These are phyloP conservation scores for Pseudococcus longispinus DNA, from an alignment of 2,888 invertebrate species.

Conservation along the genomic window DNA sequence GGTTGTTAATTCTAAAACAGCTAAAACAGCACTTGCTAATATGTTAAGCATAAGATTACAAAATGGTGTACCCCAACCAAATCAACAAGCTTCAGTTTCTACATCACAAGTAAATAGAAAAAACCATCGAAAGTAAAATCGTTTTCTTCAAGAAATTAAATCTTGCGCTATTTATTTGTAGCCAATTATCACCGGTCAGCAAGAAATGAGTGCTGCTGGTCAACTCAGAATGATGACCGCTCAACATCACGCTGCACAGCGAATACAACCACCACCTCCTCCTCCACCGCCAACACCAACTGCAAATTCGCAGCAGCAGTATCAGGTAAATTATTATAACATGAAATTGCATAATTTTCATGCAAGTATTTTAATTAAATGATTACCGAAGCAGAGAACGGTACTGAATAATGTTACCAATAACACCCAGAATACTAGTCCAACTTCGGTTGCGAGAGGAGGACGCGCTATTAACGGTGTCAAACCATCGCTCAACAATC, in stretches of 20 bases:
- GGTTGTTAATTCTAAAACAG: slow-evolving; percentile 84
- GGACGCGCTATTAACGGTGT: slow-evolving; percentile 50
- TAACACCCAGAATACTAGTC: slow-evolving; percentile 55
- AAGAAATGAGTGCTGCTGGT: slow-evolving; percentile 65
- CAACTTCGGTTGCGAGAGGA: slow-evolving; percentile 54
- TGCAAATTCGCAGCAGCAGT: slow-evolving; percentile 54
- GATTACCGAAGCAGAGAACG: slow-evolving; percentile 58
- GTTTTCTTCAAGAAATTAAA: not conserved
- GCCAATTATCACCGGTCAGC: slow-evolving; percentile 55
- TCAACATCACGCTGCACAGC: slow-evolving; percentile 74
- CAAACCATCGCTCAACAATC: slow-evolving; percentile 56
- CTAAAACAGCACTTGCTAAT: slow-evolving; percentile 94
- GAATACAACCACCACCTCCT: slow-evolving; percentile 62
- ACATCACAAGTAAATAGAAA: slow-evolving; percentile 35
- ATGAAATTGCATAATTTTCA: not conserved
- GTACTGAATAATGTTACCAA: slow-evolving; percentile 60
- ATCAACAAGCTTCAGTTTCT: slow-evolving; percentile 52
- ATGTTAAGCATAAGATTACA: slow-evolving; percentile 86
- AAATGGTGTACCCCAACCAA: slow-evolving; percentile 62
- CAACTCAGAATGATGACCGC: slow-evolving; percentile 79
- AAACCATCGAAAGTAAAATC: not conserved
- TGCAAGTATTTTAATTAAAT: not conserved
- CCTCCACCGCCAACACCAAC: slow-evolving; percentile 54
- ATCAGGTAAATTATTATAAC: slow-evolving; percentile 53
- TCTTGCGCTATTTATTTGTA: not conserved